phyloP scores from a whole-genome alignment of 92 coral and sea anemone species.

The Epizoanthus ramosus region DNA sequence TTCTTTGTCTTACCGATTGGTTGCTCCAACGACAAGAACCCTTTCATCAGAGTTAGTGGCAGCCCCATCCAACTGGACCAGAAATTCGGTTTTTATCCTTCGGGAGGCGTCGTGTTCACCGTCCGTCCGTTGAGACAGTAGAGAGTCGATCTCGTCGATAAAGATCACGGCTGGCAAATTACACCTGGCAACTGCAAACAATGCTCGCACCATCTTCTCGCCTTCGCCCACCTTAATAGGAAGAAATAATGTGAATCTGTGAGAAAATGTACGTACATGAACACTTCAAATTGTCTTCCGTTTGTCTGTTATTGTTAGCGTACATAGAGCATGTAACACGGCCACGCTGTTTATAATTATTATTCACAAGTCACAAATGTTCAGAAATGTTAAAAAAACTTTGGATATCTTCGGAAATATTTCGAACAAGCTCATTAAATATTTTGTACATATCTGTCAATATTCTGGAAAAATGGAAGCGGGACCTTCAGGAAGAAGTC shows the following conservation, averaged over 20 bases:
- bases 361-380: no score
- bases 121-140: slow-evolving; percentile 93
- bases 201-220: slow-evolving; percentile 98
- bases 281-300: neutral
- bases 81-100: slow-evolving; percentile 95
- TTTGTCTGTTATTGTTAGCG: no score
- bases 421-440: no score
- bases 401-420: no score
- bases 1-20: slow-evolving; percentile 75
- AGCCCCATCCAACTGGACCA: slow-evolving; percentile 97
- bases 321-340: no score
- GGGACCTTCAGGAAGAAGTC: no score
- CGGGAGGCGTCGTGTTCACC: slow-evolving; percentile 98
- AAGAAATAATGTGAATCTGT: no score
- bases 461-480: no score
- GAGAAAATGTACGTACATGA: neutral
- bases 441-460: no score
- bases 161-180: slow-evolving; percentile 95
- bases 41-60: slow-evolving; percentile 93
- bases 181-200: slow-evolving; percentile 97
- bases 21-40: slow-evolving; percentile 94
- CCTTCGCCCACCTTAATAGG: slow-evolving; percentile 90
- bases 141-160: slow-evolving; percentile 97
- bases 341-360: no score
- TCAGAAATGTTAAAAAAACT: neutral